A percentile compares a stretch with the other conserved stretches of the same genome.
Evolutionary conservation across 1,140 invertebrate species (phyloP).

Genomic region (Drosophila nannoptera): DNA sequence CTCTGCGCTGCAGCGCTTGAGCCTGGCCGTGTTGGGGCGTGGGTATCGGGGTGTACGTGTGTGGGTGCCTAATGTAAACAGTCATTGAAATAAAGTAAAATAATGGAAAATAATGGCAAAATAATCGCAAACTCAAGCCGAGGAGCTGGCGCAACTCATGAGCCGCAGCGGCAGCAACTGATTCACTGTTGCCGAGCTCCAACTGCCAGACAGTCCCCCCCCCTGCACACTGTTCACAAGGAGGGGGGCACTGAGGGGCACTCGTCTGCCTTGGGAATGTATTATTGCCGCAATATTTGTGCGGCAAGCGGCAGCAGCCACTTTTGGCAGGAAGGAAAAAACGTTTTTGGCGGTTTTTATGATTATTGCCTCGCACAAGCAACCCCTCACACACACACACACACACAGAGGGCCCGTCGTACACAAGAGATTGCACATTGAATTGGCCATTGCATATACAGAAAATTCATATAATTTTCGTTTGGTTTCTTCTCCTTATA

Average conservation of each 20-base stretch:
- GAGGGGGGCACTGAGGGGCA: background rate
- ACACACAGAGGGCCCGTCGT: constrained; percentile 2
- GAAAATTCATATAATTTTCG: constrained; percentile 53
- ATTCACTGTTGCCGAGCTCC: constrained; percentile 8
- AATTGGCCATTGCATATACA: constrained; percentile 66
- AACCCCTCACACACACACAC: constrained; percentile 25
- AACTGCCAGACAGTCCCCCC: background rate
- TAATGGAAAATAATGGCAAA: constrained; percentile 77
- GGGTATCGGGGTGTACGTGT: constrained; percentile 18
- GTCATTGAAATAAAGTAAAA: constrained; percentile 77
- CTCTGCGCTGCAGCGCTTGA: constrained; percentile 2
- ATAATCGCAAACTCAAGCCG: constrained; percentile 67
- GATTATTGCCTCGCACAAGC: constrained; percentile 63
- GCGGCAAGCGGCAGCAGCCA: constrained; percentile 24
- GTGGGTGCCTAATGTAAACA: constrained; percentile 69
- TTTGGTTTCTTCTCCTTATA: constrained; percentile 21
- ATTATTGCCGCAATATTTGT: constrained; percentile 68
- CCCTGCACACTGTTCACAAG: background rate
- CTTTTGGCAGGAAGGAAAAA: constrained; percentile 58
- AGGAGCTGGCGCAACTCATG: constrained; percentile 20
- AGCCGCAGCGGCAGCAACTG: constrained; percentile 13
- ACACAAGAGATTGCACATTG: constrained; percentile 62
- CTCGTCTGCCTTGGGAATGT: constrained; percentile 28
- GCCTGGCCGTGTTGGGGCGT: too few species aligned
- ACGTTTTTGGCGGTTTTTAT: constrained; percentile 69